phyloP scores from a whole-genome alignment of 2,888 invertebrate species.

The Catocala fraxini region DNA sequence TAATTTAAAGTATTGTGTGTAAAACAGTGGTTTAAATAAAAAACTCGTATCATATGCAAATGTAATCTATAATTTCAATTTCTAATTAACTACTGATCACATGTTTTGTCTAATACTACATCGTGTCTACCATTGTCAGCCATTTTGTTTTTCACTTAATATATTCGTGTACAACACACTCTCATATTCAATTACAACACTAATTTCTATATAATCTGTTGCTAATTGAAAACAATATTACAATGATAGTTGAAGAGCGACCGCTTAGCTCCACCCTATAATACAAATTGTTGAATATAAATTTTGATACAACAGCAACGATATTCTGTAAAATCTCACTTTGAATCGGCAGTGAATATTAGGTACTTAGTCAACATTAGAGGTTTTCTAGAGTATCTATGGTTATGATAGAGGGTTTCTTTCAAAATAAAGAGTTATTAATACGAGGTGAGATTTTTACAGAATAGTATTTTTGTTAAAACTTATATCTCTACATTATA shows the following conservation, averaged over 20 bases:
- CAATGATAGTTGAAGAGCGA: slow-evolving; percentile 3
- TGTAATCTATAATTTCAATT: slow-evolving; percentile 46
- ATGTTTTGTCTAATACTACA: slow-evolving; percentile 28
- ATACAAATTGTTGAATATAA: background rate
- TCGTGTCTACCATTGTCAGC: slow-evolving; percentile 24
- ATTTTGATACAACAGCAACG: no score
- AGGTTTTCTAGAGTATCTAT: no score
- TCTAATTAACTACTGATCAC: slow-evolving; percentile 42
- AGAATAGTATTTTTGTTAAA: no score
- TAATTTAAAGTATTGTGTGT: no score
- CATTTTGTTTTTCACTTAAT: slow-evolving; percentile 22
- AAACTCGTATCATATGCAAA: slow-evolving; percentile 37
- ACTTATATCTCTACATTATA: no score
- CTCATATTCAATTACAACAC: slow-evolving; percentile 14
- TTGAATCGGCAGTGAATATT: no score
- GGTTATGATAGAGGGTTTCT: no score
- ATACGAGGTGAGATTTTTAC: no score
- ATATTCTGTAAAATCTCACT: no score
- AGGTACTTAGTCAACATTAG: no score
- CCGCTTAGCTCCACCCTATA: background rate
- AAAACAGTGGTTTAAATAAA: slow-evolving; percentile 17
- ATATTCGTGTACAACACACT: slow-evolving; percentile 12
- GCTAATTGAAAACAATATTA: slow-evolving; percentile 15
- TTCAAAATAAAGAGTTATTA: no score
- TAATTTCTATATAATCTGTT: slow-evolving; percentile 12